A percentile compares a stretch with the other conserved stretches of the same genome.
Conservation (phyloP, 1,140 invertebrate species). For the Drosophila sechellia region DNA sequence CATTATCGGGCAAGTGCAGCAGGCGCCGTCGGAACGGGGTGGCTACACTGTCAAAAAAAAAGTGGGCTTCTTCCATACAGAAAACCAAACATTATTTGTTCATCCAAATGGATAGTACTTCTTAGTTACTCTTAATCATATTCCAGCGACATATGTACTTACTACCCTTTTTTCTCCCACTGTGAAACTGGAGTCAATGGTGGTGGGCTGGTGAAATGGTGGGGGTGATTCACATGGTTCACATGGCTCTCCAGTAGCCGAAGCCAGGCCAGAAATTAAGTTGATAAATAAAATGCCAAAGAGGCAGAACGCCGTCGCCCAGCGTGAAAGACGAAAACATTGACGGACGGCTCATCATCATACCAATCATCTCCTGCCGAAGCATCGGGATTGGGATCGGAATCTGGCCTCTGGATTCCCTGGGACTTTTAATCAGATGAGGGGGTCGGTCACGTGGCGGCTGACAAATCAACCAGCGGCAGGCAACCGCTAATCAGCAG, state of each 20-base stretch:
- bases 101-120: too few relatives aligned
- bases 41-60: slow-evolving; percentile 13
- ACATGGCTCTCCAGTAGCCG: slow-evolving; percentile 58
- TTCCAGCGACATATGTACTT: too few relatives aligned
- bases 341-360: slow-evolving; percentile 10
- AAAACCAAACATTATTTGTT: background rate
- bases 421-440: slow-evolving; percentile 16
- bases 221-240: slow-evolving; percentile 9
- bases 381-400: background rate
- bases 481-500: slow-evolving; percentile 30
- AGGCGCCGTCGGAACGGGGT: slow-evolving; percentile 11
- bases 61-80: background rate
- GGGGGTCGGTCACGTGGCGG: slow-evolving; percentile 53
- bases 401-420: background rate
- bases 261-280: slow-evolving; percentile 72
- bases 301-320: slow-evolving; percentile 40
- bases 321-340: slow-evolving; percentile 73
- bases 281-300: slow-evolving; percentile 75
- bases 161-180: background rate
- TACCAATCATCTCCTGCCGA: background rate
- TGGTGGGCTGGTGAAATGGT: slow-evolving; percentile 1
- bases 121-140: too few relatives aligned
- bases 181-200: slow-evolving; percentile 1
- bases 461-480: slow-evolving; percentile 59
- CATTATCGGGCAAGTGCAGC: slow-evolving; percentile 79